Evolutionary conservation across 2,888 invertebrate species (phyloP).

Genomic region (Zelleria hepariella): DNA sequence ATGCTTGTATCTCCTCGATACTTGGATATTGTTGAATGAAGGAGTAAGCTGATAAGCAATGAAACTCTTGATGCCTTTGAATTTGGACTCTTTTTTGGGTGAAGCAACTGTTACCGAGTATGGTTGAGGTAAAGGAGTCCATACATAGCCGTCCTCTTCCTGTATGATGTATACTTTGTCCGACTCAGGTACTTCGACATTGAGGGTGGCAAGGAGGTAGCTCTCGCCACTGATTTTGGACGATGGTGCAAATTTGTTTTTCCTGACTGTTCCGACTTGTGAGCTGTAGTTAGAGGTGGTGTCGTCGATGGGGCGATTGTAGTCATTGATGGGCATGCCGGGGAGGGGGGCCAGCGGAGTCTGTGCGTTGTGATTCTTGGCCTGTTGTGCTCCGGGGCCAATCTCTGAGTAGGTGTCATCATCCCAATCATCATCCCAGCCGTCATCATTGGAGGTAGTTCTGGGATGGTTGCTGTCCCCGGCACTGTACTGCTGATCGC

Average conservation of each 20-base stretch:
- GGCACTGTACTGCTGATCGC: slow-evolving; percentile 56
- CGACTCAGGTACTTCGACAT: slow-evolving; percentile 77
- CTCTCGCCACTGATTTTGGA: slow-evolving; percentile 93
- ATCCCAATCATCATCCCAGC: slow-evolving; percentile 91
- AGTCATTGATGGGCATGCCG: slow-evolving; percentile 66
- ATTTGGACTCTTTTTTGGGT: slow-evolving; percentile 97
- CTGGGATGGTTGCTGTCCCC: slow-evolving; percentile 59
- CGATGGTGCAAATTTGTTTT: slow-evolving; percentile 88
- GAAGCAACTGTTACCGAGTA: slow-evolving; percentile 92
- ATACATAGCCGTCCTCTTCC: slow-evolving; percentile 80
- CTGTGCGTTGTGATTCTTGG: slow-evolving; percentile 49
- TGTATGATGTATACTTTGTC: slow-evolving; percentile 83
- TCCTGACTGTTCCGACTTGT: slow-evolving; percentile 77
- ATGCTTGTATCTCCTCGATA: slow-evolving; percentile 96
- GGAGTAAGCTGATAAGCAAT: slow-evolving; percentile 97
- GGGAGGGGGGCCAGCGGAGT: slow-evolving; percentile 53
- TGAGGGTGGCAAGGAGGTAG: slow-evolving; percentile 85
- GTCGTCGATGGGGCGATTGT: slow-evolving; percentile 61
- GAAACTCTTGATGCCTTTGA: slow-evolving; percentile 97
- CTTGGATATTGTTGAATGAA: slow-evolving; percentile 94
- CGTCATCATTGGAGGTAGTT: slow-evolving; percentile 73
- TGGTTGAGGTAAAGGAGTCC: slow-evolving; percentile 81
- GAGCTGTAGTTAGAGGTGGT: slow-evolving; percentile 68
- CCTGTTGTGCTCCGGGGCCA: slow-evolving; percentile 65
- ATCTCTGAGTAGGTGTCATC: slow-evolving; percentile 86